phyloP scores from a whole-genome alignment of 2,113 vertebrate genomes.

The Muntiacus muntjak region DNA sequence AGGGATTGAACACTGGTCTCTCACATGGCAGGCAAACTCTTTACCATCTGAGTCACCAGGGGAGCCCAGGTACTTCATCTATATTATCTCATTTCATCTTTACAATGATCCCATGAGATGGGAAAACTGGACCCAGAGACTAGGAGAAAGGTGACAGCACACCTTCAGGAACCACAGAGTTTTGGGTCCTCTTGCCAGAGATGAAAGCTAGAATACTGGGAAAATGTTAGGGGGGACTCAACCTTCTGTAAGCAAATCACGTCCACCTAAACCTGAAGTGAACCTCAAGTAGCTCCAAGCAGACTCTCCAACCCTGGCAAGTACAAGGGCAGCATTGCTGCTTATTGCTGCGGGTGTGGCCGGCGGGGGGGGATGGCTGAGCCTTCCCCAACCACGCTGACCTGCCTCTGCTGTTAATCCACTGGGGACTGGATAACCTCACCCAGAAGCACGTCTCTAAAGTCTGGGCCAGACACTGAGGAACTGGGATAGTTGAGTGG shows the following conservation, averaged over 20 bases:
- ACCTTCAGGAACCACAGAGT: not conserved
- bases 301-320: not conserved
- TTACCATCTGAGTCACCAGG: not conserved
- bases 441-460: not conserved
- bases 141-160: not conserved
- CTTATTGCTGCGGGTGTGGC: not conserved
- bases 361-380: not conserved
- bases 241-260: not conserved
- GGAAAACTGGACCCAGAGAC: not conserved
- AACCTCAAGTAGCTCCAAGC: not conserved
- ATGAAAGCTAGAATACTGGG: not conserved
- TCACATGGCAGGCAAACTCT: not conserved
- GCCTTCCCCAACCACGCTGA: rapidly evolving
- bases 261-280: not conserved
- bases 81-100: not conserved
- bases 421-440: too few relatives aligned
- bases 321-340: not conserved
- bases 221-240: not conserved
- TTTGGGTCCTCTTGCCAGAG: not conserved
- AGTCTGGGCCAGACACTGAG: not conserved
- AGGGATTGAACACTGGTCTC: not conserved
- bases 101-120: not conserved
- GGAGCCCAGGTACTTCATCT: not conserved
- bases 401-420: too few relatives aligned
- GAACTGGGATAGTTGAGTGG: not conserved